phyloP scores from a whole-genome alignment of 92 coral and sea anemone genomes.

The Bergia puertoricense region DNA sequence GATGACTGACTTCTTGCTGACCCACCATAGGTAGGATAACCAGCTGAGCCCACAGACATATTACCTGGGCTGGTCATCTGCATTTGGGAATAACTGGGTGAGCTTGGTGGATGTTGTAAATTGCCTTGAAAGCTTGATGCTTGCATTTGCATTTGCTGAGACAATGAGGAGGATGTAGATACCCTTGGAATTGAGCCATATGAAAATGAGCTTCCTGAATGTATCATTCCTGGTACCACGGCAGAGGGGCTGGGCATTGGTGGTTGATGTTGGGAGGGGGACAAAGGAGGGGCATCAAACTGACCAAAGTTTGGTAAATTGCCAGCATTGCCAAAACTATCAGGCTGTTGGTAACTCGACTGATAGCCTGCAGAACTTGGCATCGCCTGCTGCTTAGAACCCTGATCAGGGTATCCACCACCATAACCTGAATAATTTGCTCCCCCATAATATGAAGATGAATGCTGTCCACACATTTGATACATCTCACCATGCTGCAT shows the following conservation, averaged over 20 bases:
- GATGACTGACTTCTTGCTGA: constrained; percentile 24
- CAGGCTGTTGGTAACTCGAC: constrained; percentile 36
- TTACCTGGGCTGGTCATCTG: constrained; percentile 37
- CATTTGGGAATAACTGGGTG: constrained; percentile 30
- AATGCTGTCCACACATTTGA: constrained; percentile 52
- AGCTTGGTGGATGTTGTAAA: constrained; percentile 33
- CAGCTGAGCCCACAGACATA: constrained; percentile 23
- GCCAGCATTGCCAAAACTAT: constrained; percentile 19
- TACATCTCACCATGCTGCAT: constrained; percentile 74
- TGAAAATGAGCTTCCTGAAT: constrained; percentile 26
- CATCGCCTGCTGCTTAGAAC: constrained; percentile 16
- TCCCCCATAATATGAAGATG: constrained; percentile 30
- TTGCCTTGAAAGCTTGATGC: constrained; percentile 28
- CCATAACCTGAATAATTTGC: constrained; percentile 25
- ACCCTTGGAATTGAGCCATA: constrained; percentile 36
- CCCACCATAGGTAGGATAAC: constrained; percentile 33
- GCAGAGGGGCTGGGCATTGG: constrained; percentile 28
- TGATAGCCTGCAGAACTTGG: constrained; percentile 25
- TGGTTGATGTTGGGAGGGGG: constrained; percentile 29
- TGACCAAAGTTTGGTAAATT: constrained; percentile 34
- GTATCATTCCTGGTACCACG: constrained; percentile 35
- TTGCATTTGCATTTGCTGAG: constrained; percentile 43
- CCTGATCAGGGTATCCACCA: constrained; percentile 27
- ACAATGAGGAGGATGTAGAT: not conserved
- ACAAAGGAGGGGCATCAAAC: constrained; percentile 42